Evolutionary conservation across 2,797 vertebrate genomes (phyloP), one percentile per base, ranked within the genome.

Genomic region (Scolopax rusticola): DNA sequence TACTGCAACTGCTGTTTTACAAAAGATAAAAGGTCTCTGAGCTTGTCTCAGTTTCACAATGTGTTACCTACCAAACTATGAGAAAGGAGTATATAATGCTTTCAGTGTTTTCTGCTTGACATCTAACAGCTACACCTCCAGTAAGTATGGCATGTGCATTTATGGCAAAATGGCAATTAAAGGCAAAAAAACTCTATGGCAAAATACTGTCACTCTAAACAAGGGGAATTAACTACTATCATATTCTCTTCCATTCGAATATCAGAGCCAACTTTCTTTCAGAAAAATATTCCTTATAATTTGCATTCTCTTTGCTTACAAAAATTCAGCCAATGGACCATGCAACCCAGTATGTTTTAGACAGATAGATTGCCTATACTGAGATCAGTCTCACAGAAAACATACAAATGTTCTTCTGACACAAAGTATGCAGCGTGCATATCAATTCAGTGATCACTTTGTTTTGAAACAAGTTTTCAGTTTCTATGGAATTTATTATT

Each of bases 251-350:
- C 63, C 43, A 79, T 75, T 71, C 47, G 38, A 79, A 65, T n/a
- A 80, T 2, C 40, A 91, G 60, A 93, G 14, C 6, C 41, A 63
- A 40, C 27, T 81, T 23, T 77, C 71, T 76, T 76, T 53, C 27
- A 81, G 79, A 54, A 91, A 74, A 78, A 80, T 28, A 50, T 40
- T 94, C 40, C 28, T 11, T 63, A 78, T 88, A 80, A 87, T 67
- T 57, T 77, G 36, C 48, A 71, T 68, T 91, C 18, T 65, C 51
- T 71, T 85, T 77, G 40, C n/a, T 68, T 87, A 87, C 45, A 65
- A 59, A 63, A 93, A 84, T 68, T 77, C 82, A 91, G 70, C 9
- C 38, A 82, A 36, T 40, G 23, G 81, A 33, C 47, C 30, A 56
- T 30, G 53, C 6, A 51, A 57, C 43, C 27, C 67, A 73, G 56